Percentiles rank a stretch among this genome's conserved stretches.
Evolutionary conservation across 2,113 vertebrate species (phyloP).

Genomic region (Colius striatus): DNA sequence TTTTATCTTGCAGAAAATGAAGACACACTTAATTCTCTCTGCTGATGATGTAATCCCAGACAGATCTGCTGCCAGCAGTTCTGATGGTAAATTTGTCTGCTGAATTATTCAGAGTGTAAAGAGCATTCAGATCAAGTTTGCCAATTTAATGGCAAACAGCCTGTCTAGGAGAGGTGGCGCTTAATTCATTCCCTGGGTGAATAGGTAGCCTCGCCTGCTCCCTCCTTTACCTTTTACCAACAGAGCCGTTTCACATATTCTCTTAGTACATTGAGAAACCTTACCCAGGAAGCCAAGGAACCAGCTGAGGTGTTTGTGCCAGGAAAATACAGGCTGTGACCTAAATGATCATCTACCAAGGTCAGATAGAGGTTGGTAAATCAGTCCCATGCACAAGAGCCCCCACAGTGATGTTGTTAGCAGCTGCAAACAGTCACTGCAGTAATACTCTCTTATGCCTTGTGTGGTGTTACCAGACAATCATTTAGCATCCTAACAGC

Average conservation of each 20-base stretch:
- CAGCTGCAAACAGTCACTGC: neutral
- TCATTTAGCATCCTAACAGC: neutral
- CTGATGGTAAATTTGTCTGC: slow-evolving; percentile 14
- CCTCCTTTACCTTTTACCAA: neutral
- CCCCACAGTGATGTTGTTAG: neutral
- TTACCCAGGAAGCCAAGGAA: neutral
- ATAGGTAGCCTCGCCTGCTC: neutral
- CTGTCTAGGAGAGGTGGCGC: neutral
- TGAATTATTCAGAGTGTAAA: slow-evolving; percentile 24
- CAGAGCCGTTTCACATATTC: neutral
- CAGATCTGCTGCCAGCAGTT: slow-evolving; percentile 25
- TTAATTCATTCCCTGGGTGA: neutral
- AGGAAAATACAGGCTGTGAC: neutral
- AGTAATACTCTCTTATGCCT: neutral
- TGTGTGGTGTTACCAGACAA: neutral
- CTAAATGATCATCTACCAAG: neutral
- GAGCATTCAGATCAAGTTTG: neutral
- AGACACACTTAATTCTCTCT: slow-evolving; percentile 43
- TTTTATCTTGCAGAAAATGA: slow-evolving; percentile 18
- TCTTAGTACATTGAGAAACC: neutral
- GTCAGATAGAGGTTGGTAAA: neutral
- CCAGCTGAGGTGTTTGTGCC: neutral
- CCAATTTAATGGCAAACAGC: neutral
- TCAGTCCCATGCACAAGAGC: neutral
- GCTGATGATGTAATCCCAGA: slow-evolving; percentile 17